Percentiles rank a stretch among this genome's conserved stretches.
Evolutionary conservation across 2,888 invertebrate species (phyloP).

Genomic region (Polietes domitor): DNA sequence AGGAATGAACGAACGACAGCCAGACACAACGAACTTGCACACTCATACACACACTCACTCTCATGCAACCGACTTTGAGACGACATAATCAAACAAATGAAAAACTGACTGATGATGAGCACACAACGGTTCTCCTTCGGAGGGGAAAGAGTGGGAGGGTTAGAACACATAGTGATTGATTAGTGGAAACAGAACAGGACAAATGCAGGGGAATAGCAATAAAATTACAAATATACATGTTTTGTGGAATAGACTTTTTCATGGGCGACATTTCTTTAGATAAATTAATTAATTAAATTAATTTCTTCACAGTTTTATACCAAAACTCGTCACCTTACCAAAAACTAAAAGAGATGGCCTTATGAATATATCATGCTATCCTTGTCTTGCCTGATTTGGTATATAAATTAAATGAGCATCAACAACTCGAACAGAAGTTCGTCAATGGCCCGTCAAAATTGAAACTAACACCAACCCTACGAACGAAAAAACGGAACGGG

Average conservation of each 20-base stretch:
- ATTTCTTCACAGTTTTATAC: background rate
- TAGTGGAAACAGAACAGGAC: background rate
- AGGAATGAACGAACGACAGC: constrained; percentile 61
- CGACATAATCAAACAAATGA: background rate
- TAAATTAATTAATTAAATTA: constrained; percentile 5
- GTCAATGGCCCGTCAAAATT: constrained; percentile 62
- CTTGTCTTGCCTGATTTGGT: constrained; percentile 28
- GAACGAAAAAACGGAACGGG: background rate
- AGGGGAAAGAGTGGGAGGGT: background rate
- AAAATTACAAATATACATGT: background rate
- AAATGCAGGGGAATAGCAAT: background rate
- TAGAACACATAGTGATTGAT: background rate
- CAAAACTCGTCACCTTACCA: background rate
- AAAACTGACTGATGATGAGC: background rate
- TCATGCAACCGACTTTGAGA: background rate
- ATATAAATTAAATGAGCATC: constrained; percentile 60
- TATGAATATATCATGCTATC: constrained; percentile 26
- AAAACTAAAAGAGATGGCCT: constrained; percentile 37
- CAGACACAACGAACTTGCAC: constrained; percentile 17
- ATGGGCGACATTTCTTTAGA: background rate
- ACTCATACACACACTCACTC: background rate
- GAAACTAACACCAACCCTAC: constrained; percentile 12
- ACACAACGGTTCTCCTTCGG: background rate
- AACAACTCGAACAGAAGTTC: constrained; percentile 57
- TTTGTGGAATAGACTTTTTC: background rate